phyloP scores from a whole-genome alignment of 2,797 vertebrate species.

The Sarcophilus harrisii region DNA sequence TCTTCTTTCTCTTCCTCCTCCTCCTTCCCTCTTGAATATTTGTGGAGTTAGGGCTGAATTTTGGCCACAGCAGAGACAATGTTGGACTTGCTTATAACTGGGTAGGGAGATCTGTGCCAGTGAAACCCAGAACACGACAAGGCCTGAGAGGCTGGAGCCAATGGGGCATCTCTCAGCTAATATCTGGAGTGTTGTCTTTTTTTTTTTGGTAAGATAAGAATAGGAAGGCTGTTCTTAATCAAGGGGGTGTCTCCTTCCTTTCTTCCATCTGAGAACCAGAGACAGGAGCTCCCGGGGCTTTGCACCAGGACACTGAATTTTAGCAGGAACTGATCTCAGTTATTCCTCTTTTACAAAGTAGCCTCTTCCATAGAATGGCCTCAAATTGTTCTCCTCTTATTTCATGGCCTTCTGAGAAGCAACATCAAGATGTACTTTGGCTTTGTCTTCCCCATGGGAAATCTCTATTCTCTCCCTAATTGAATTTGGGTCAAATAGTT shows the following conservation, averaged over 20 bases:
- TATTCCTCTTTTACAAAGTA: neutral
- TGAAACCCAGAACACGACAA: neutral
- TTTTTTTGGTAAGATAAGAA: neutral
- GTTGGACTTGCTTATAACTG: neutral
- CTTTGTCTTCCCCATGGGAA: conserved; percentile 21
- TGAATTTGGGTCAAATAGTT: neutral
- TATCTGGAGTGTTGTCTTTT: neutral
- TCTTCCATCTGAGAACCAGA: neutral
- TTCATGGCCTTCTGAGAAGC: neutral
- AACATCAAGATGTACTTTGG: neutral
- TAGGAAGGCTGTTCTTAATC: neutral
- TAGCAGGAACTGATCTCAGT: neutral
- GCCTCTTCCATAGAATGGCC: neutral
- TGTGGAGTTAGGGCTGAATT: neutral
- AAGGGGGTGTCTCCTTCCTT: neutral
- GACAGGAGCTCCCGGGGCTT: neutral
- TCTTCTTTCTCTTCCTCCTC: accelerated
- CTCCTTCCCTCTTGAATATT: accelerated
- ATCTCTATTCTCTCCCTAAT: neutral
- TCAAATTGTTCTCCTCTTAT: neutral
- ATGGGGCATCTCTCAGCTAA: neutral
- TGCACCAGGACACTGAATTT: neutral
- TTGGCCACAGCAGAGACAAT: neutral
- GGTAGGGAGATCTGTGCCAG: neutral
- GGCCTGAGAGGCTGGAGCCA: neutral